Base-by-base conservation (phyloP, 2,113 vertebrate species). In the Cyprinodon tularosa region DNA sequence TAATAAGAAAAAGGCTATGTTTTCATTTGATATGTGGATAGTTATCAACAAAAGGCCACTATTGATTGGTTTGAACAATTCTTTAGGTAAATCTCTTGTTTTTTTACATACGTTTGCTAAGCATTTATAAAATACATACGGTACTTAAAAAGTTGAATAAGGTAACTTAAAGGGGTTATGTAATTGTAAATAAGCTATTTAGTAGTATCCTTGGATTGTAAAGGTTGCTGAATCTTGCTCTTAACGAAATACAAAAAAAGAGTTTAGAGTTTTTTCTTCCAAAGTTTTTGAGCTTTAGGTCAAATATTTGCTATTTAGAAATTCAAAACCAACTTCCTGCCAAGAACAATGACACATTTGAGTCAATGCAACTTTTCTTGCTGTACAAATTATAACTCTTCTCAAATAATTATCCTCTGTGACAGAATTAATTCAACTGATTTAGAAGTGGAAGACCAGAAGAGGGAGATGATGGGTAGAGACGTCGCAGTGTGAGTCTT, bases 401-500 rank as follows among this genome's bases (percentile, higher is more conserved):
- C 36, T 42, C 50, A 4, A 38, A 7, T 45, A 4, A 11, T 39
- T 40, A 53, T 66, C 36, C 12, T 44, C 59, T 47, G 62, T 59
- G 65, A 57, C 38, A 9, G 29, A 12, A 20, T 62, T 7, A 15
- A 13, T 65, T 63, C 44, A 71, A 47, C 62, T 37, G 62, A 37
- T 72, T 77, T n/a, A 15, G 29, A 22, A 59, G 44, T 59, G 66
- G 9, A 44, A 66, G 29, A 84, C 61, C 39, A 20, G 66, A 68
- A 50, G 72, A 74, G 47, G 66, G 71, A 66, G 65, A 83, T 79
- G 84, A 84, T 17, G 71, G 79, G 59, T 61, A 0, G 68, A 71
- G 74, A 77, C 71, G 82, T 29, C 71, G 63, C 77, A 77, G 61
- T 75, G 81, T 73, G 87, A 48, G 74, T 81, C 80, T 88, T 65